phyloP scores from a whole-genome alignment of 2,113 vertebrate genomes.

The Ceratotherium simum region DNA sequence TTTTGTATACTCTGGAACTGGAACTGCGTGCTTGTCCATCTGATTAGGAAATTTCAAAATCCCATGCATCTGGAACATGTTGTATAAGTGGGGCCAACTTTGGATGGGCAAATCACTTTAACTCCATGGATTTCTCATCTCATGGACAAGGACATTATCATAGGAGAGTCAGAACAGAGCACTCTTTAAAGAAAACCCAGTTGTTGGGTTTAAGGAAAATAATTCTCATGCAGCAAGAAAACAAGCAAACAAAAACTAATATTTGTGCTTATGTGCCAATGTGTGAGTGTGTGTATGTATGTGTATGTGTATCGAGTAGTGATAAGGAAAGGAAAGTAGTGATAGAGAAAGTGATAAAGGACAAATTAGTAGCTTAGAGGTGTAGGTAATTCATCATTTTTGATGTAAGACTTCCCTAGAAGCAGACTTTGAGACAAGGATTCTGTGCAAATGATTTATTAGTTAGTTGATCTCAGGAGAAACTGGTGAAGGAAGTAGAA shows the following conservation, averaged over 20 bases:
- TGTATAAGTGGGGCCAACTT: not conserved
- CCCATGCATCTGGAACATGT: not conserved
- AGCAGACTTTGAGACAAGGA: not conserved
- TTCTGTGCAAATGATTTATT: not conserved
- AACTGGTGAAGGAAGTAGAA: not conserved
- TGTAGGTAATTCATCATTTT: not conserved
- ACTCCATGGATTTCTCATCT: not conserved
- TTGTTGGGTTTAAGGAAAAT: not conserved
- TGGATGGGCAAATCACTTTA: not conserved
- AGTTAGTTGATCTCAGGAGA: not conserved
- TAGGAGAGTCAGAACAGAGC: not conserved
- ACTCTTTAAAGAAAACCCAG: not conserved
- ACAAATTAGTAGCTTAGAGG: not conserved
- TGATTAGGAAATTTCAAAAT: not conserved
- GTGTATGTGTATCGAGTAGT: not conserved
- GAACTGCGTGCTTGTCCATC: not conserved
- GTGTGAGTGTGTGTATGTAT: not conserved
- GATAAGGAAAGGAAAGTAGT: not conserved
- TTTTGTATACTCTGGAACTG: not conserved
- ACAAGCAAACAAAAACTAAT: not conserved
- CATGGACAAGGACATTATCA: not conserved
- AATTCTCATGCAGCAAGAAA: not conserved
- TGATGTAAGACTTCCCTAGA: not conserved
- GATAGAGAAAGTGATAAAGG: no score
- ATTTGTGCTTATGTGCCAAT: not conserved